Conservation (phyloP, 1,140 invertebrate genomes). For the Drusus annulatus region DNA sequence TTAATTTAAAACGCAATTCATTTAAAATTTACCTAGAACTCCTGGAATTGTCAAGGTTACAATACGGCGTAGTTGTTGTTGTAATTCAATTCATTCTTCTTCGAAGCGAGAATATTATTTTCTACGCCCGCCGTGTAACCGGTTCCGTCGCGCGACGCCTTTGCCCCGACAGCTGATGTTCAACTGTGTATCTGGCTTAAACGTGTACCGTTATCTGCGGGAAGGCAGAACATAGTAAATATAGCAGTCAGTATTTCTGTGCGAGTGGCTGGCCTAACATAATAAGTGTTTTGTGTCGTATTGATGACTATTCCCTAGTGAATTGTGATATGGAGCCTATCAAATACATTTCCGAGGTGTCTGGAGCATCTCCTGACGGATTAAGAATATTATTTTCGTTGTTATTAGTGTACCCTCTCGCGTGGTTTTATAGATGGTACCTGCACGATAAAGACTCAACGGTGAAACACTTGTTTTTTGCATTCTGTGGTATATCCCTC, state of each 20-base stretch:
- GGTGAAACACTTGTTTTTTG: slow-evolving; percentile 83
- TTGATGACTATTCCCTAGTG: background rate
- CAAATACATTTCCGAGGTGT: slow-evolving; percentile 33
- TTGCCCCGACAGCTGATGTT: too few species aligned
- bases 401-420: slow-evolving; percentile 83
- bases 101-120: too few species aligned
- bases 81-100: too few species aligned
- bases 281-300: background rate
- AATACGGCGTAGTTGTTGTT: too few species aligned
- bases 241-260: slow-evolving; percentile 2
- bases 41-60: too few species aligned
- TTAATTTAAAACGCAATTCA: too few species aligned
- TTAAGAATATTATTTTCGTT: slow-evolving; percentile 79
- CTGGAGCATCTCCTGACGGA: slow-evolving; percentile 66
- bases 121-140: too few species aligned
- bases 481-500: slow-evolving; percentile 77
- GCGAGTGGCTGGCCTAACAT: background rate
- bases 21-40: too few species aligned
- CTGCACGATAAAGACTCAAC: slow-evolving; percentile 69
- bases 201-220: slow-evolving; percentile 17
- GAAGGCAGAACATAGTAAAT: background rate
- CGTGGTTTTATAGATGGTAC: slow-evolving; percentile 74
- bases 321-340: slow-evolving; percentile 16
- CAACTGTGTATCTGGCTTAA: too few species aligned
- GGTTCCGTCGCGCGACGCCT: too few species aligned